Evolutionary conservation across 1,140 invertebrate species (phyloP).

Genomic region (Bombus breviceps): DNA sequence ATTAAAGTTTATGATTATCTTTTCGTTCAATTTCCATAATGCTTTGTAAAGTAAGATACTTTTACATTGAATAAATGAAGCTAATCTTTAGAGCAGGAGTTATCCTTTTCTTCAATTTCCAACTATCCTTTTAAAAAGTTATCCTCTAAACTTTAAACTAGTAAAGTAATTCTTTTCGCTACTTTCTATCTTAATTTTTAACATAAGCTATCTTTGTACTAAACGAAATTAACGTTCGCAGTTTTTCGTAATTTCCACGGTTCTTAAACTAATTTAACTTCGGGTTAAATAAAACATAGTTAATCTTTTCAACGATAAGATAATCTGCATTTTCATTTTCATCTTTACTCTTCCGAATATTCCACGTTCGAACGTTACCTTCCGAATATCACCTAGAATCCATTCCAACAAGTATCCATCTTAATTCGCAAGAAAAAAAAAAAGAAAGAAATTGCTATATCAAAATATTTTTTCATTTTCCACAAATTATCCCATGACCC

Average conservation of each 20-base stretch:
- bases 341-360: no score
- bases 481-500: neutral
- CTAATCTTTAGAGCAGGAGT: neutral
- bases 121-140: neutral
- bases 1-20: neutral
- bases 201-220: neutral
- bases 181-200: neutral
- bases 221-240: neutral
- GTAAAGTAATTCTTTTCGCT: neutral
- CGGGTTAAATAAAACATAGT: neutral
- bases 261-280: neutral
- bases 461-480: neutral
- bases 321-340: neutral
- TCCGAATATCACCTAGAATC: neutral
- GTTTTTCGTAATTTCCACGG: neutral
- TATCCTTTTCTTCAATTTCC: neutral
- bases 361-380: conserved; percentile 21
- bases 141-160: no score
- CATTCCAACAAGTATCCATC: neutral
- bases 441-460: neutral
- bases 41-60: neutral
- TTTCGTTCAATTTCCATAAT: neutral
- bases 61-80: neutral
- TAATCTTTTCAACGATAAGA: no score
- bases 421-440: neutral